Evolutionary conservation across 2,113 vertebrate genomes (phyloP), one percentile per base, ranked within the genome.

Genomic region (Tachysurus fulvidraco): DNA sequence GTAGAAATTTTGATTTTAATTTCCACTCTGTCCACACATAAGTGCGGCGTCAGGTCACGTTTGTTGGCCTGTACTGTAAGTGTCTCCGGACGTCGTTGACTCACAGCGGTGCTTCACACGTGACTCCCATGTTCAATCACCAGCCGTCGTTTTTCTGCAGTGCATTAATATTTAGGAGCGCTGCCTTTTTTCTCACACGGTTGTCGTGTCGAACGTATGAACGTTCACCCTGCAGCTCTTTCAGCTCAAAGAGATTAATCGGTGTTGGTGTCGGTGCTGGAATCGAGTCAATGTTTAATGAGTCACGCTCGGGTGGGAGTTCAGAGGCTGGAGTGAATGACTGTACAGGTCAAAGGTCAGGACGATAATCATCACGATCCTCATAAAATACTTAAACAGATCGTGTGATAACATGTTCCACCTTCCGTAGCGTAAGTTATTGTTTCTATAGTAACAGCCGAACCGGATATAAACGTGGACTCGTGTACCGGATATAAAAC

Each of bases 201-300:
- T 25, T 77, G 41, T 60, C 78, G 60, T 50, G 21, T 30, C 46
- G 65, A 84, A 86, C 50, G 19, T 28, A 5, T 88, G 77, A 73
- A 57, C 28, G 83, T 59, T 87, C 84, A 69, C 30, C 81, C 30
- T 23, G 60, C 30, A 41, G 82, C 57, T 50, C 41, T 30, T 55
- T 19, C 12, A 12, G 52, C 23, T 30, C 41, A 57, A 55, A 59
- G 16, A 52, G n/a, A 79, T 88, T 87, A 76, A 65, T 71, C 69
- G 85, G 62, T 77, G 62, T 65, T 84, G 81, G 55, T 83, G 81
- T 86, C 54, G 46, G 36, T n/a, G 46, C 57, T 59, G 82, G 65
- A 46, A 74, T 74, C 2, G 79, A 83, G 87, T 74, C 17, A 79
- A 21, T 36, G 62, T 76, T 80, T 86, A 82, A 78, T 84, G 81